Evolutionary conservation across 2,113 vertebrate species (phyloP).

Genomic region (Lepus americanus): DNA sequence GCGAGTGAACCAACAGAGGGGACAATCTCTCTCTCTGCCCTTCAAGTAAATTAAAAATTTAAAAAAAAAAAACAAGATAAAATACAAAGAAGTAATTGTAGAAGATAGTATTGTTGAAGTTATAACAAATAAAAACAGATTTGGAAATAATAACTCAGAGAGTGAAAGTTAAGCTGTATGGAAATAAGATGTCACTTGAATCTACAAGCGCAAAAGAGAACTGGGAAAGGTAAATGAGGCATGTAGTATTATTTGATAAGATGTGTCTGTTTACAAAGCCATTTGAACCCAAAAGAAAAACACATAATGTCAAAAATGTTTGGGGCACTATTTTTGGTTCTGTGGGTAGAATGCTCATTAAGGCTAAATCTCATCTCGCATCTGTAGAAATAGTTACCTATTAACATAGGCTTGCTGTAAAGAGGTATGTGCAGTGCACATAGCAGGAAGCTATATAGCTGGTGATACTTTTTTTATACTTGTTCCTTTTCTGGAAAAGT

Average conservation of each 20-base stretch:
- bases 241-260: neutral
- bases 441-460: neutral
- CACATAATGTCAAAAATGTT: neutral
- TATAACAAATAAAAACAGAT: neutral
- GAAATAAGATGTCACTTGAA: neutral
- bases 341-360: neutral
- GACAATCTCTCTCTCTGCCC: too few species aligned
- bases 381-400: neutral
- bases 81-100: neutral
- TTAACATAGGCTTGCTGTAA: neutral
- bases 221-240: neutral
- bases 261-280: neutral
- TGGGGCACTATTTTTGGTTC: neutral
- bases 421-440: neutral
- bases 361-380: neutral
- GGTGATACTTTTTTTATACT: neutral
- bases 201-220: neutral
- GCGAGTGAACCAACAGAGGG: too few species aligned
- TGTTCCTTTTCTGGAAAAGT: slow-evolving; percentile 42
- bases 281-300: slow-evolving; percentile 20
- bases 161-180: neutral
- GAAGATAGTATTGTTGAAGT: neutral
- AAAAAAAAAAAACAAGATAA: too few species aligned
- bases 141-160: neutral
- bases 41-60: too few species aligned